Conservation (phyloP, 2,113 vertebrate species). For the Labrus mixtus region DNA sequence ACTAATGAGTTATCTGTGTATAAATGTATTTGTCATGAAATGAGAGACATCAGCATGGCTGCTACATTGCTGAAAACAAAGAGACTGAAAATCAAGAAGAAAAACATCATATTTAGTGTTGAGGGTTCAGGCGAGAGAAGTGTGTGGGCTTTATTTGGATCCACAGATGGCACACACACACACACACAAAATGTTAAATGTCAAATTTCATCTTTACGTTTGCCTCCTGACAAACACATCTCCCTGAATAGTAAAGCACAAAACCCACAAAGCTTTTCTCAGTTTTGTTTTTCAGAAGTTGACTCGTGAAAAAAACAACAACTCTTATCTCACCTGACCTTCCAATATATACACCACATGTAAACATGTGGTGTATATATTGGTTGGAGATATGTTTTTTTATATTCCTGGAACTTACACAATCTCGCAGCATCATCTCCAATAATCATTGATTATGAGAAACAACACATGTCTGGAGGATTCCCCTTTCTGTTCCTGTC, state of each 20-base stretch:
- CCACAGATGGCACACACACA: conserved; percentile 66
- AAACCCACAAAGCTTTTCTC: conserved; percentile 92
- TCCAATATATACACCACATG: background rate
- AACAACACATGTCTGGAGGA: conserved; percentile 20
- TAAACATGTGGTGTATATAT: conserved; percentile 20
- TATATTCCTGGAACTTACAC: conserved; percentile 42
- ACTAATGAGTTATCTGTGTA: background rate
- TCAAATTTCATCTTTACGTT: conserved; percentile 65
- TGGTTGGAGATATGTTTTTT: conserved; percentile 20
- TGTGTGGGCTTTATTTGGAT: conserved; percentile 77
- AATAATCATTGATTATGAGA: conserved; percentile 41
- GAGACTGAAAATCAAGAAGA: conserved; percentile 18
- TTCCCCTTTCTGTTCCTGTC: conserved; percentile 26
- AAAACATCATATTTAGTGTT: conserved; percentile 9
- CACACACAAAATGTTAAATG: conserved; percentile 77
- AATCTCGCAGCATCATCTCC: background rate
- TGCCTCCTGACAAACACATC: conserved; percentile 56
- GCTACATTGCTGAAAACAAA: background rate
- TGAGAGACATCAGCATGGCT: conserved; percentile 5
- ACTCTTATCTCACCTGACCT: conserved; percentile 36
- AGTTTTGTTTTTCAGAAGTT: conserved; percentile 91
- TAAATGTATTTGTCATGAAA: background rate
- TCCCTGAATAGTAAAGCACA: conserved; percentile 84
- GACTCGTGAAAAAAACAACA: conserved; percentile 29
- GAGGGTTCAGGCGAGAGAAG: conserved; percentile 50